These are phyloP conservation scores for Psittacus erithacus DNA, from an alignment of 2,113 vertebrate genomes.

Conservation along the genomic window DNA sequence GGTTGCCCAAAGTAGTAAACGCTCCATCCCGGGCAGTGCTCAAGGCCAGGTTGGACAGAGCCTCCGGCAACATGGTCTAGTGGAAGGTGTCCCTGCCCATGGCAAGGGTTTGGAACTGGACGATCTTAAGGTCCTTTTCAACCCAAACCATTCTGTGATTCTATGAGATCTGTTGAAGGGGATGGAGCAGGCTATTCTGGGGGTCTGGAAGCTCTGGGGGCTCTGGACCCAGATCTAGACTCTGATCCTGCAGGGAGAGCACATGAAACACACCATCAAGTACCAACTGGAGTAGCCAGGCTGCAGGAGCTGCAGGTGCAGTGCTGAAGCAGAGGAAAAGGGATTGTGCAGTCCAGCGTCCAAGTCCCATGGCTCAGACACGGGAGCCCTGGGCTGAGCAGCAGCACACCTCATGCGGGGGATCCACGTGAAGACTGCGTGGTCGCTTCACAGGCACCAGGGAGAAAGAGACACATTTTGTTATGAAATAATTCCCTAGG, in stretches of 20 bases:
- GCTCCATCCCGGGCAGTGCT: neutral
- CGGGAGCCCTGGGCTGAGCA: neutral
- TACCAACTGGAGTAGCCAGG: neutral
- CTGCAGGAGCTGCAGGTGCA: fast-evolving
- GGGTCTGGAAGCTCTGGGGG: neutral
- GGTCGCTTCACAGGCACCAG: neutral
- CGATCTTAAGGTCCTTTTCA: neutral
- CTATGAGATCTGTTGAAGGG: neutral
- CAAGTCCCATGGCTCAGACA: neutral
- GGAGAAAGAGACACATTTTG: neutral
- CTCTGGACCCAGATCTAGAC: neutral
- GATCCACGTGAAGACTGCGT: fast-evolving
- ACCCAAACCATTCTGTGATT: neutral
- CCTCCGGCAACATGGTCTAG: neutral
- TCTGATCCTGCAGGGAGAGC: neutral
- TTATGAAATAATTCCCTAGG: neutral
- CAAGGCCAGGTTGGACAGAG: neutral
- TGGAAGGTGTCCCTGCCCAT: neutral
- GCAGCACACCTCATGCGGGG: neutral
- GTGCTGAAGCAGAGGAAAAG: neutral
- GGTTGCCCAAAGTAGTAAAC: neutral
- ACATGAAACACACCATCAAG: neutral
- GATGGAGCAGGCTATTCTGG: neutral
- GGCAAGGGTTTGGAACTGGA: neutral
- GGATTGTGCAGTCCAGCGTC: neutral